phyloP scores from a whole-genome alignment of 2,113 vertebrate species.

The Limnothrissa miodon region DNA sequence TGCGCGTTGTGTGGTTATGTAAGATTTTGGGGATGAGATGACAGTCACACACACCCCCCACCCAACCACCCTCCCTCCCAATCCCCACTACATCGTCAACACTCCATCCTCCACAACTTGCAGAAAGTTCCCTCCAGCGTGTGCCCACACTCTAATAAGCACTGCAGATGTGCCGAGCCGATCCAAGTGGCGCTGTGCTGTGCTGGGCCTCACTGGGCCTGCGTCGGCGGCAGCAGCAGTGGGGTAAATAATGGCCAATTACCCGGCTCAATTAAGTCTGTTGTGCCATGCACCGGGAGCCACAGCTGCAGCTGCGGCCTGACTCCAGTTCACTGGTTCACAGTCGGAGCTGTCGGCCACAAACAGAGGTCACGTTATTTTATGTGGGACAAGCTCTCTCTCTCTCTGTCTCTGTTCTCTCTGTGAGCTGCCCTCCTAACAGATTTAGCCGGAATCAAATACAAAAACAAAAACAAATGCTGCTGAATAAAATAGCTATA shows the following conservation, averaged over 20 bases:
- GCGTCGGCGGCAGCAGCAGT: constrained; percentile 13
- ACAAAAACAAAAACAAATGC: not conserved
- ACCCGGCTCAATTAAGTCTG: constrained; percentile 60
- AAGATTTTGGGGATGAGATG: not conserved
- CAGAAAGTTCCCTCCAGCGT: not conserved
- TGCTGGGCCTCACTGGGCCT: not conserved
- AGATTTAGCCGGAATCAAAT: not conserved
- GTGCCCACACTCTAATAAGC: constrained; percentile 56
- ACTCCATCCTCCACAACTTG: not conserved
- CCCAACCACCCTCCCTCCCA: not conserved
- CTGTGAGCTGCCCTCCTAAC: not conserved
- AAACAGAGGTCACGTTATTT: constrained; percentile 6
- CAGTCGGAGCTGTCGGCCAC: constrained; percentile 15
- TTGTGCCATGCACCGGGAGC: constrained; percentile 19
- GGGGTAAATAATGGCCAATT: constrained; percentile 69
- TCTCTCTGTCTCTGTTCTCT: not conserved
- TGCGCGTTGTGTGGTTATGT: not conserved
- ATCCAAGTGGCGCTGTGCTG: not conserved
- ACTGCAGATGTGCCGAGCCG: constrained; percentile 63
- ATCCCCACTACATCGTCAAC: not conserved
- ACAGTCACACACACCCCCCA: not conserved
- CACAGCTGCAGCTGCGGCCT: constrained; percentile 43
- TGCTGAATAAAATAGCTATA: not conserved
- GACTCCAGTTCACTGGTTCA: constrained; percentile 22
- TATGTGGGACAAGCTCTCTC: not conserved